phyloP scores from a whole-genome alignment of 2,113 vertebrate species.

The Castor canadensis region DNA sequence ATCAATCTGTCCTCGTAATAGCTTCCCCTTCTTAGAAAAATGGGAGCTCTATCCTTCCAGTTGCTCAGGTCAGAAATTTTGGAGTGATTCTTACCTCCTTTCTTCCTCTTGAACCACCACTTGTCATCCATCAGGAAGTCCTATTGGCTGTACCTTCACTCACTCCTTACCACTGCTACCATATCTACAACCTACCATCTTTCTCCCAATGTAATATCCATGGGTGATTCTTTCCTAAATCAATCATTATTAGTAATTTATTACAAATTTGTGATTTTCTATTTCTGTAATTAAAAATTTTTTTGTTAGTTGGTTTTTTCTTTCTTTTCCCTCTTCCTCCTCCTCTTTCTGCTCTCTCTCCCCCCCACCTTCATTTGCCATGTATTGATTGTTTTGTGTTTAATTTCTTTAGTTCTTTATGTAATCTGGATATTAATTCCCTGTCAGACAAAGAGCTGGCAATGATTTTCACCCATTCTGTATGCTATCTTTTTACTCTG shows the following conservation, averaged over 20 bases:
- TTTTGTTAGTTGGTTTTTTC: neutral
- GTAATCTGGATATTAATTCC: too few species aligned
- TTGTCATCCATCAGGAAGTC: neutral
- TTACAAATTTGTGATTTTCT: neutral
- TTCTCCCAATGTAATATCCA: neutral
- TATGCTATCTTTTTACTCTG: too few species aligned
- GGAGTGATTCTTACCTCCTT: neutral
- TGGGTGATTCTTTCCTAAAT: neutral
- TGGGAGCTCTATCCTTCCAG: neutral
- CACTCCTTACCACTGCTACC: neutral
- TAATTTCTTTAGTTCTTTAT: too few species aligned
- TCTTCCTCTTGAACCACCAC: neutral
- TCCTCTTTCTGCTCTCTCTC: neutral
- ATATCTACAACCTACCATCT: neutral
- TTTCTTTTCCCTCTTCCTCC: neutral
- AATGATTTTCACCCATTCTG: too few species aligned
- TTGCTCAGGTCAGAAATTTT: neutral
- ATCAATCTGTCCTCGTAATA: neutral
- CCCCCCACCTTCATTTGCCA: too few species aligned
- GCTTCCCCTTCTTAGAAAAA: neutral
- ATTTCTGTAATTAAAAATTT: neutral
- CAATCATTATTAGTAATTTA: neutral
- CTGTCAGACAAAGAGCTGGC: too few species aligned
- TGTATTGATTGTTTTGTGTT: too few species aligned
- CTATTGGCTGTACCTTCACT: neutral